These are phyloP conservation scores for Byasa hedistus DNA, from an alignment of 2,888 invertebrate genomes.

Conservation along the genomic window DNA sequence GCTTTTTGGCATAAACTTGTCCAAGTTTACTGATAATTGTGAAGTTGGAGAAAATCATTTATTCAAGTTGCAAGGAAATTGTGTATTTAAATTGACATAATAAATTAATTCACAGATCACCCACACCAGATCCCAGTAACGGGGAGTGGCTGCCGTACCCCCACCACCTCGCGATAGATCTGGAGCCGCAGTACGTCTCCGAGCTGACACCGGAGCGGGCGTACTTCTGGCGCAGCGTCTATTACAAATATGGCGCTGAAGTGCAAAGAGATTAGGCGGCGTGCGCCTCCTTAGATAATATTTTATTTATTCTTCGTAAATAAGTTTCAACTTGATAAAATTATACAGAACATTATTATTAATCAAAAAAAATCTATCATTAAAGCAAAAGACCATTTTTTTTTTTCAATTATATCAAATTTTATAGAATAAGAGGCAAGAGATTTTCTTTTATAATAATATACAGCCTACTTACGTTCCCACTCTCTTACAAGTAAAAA, in stretches of 20 bases:
- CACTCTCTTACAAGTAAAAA: no score
- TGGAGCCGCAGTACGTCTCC: slow-evolving; percentile 68
- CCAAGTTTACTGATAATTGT: no score
- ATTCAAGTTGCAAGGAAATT: no score
- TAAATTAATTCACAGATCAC: slow-evolving; percentile 48
- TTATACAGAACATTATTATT: not conserved
- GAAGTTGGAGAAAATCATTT: no score
- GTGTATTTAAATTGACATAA: no score
- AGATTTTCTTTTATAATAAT: no score
- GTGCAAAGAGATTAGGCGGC: slow-evolving; percentile 32
- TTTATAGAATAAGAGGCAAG: no score
- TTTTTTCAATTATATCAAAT: no score
- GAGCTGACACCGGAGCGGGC: slow-evolving; percentile 68
- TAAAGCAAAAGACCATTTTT: no score
- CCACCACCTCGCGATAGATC: slow-evolving; percentile 58
- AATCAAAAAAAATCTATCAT: no score
- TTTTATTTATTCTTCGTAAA: not conserved
- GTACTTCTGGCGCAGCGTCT: slow-evolving; percentile 64
- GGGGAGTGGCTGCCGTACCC: slow-evolving; percentile 69
- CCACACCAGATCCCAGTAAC: slow-evolving; percentile 60
- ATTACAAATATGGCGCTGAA: slow-evolving; percentile 64
- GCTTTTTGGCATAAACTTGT: no score
- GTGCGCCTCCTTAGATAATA: not conserved
- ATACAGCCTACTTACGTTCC: no score
- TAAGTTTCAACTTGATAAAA: not conserved